Percentiles rank a stretch among this genome's conserved stretches.
phyloP scores from a whole-genome alignment of 2,888 invertebrate genomes.

The Ecliptopera silaceata region DNA sequence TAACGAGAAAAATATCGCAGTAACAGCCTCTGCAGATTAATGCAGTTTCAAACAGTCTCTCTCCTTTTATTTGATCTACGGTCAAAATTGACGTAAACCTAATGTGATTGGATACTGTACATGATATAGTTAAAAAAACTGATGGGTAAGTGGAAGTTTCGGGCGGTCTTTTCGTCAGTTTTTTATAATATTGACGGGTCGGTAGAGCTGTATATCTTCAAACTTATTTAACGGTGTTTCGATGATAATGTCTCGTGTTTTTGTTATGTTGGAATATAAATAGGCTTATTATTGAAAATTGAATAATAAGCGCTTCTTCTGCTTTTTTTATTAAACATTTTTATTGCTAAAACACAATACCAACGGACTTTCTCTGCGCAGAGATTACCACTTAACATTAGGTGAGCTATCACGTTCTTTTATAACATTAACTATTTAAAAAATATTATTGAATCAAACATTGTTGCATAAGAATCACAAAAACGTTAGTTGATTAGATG shows the following conservation, averaged over 20 bases:
- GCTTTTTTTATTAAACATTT: too few species aligned
- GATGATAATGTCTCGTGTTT: conserved; percentile 13
- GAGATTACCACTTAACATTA: too few species aligned
- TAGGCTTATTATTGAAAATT: conserved; percentile 8
- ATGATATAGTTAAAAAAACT: conserved; percentile 29
- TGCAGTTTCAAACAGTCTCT: neutral
- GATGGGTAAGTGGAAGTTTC: conserved; percentile 32
- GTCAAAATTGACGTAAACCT: conserved; percentile 53
- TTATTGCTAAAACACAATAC: too few species aligned
- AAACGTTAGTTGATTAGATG: too few species aligned
- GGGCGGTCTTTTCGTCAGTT: conserved; percentile 27
- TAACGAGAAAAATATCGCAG: neutral
- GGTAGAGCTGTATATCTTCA: conserved; percentile 28
- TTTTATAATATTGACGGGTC: conserved; percentile 35
- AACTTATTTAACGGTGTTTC: conserved; percentile 30
- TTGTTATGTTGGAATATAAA: conserved; percentile 20
- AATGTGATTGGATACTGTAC: conserved; percentile 53
- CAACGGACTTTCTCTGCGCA: too few species aligned
- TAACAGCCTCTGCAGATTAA: neutral
- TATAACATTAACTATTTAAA: too few species aligned
- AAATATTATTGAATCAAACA: too few species aligned
- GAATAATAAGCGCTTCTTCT: neutral
- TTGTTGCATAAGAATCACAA: too few species aligned
- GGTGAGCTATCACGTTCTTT: too few species aligned
- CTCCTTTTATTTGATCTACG: conserved; percentile 11